Conservation (phyloP, 2,888 invertebrate genomes). For the Phragmatobia fuliginosa region DNA sequence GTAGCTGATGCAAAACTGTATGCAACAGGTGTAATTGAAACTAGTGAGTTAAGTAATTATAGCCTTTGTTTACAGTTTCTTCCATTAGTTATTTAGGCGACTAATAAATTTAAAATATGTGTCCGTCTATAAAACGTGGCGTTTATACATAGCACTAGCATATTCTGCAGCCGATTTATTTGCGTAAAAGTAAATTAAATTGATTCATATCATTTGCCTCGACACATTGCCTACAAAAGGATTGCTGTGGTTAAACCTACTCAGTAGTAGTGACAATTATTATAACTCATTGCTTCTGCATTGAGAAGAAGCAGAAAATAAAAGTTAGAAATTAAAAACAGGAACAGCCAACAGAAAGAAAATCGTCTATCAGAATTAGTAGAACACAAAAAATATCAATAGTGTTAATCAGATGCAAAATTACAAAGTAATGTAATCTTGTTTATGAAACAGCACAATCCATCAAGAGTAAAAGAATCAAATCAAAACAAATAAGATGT, state of each 20-base stretch:
- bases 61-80: not conserved
- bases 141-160: not conserved
- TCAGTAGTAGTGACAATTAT: constrained; percentile 33
- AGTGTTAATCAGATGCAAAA: constrained; percentile 7
- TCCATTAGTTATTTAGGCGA: not conserved
- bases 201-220: constrained; percentile 51
- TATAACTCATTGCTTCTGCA: constrained; percentile 82
- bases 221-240: constrained; percentile 69
- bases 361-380: constrained; percentile 13
- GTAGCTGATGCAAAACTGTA: not conserved
- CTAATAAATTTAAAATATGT: not conserved
- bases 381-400: constrained; percentile 36
- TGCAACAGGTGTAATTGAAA: not conserved
- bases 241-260: constrained; percentile 79
- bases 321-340: constrained; percentile 50
- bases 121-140: not conserved
- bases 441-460: not conserved
- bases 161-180: not conserved
- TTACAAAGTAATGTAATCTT: not conserved
- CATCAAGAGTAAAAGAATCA: constrained; percentile 35
- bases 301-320: constrained; percentile 71
- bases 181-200: not conserved
- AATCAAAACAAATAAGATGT: constrained; percentile 34
- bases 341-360: constrained; percentile 46
- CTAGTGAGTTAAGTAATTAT: not conserved